Evolutionary conservation across 2,113 vertebrate genomes (phyloP).

Genomic region (Stictonetta naevosa): DNA sequence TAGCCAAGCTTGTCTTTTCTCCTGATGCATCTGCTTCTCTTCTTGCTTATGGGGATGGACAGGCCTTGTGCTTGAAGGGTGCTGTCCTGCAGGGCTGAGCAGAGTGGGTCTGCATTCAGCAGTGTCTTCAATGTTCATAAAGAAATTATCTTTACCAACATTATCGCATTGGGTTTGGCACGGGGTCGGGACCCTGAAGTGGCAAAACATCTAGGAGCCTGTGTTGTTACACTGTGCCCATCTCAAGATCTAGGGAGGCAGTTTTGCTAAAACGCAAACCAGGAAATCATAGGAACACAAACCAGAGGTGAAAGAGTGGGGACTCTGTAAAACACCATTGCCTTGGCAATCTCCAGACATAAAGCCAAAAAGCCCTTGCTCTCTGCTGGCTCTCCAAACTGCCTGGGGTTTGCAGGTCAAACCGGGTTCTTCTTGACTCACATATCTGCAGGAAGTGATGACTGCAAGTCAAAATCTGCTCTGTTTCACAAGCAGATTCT

Average conservation of each 20-base stretch:
- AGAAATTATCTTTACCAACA: neutral
- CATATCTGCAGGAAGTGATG: neutral
- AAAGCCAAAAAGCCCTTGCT: neutral
- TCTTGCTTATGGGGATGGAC: neutral
- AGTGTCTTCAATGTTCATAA: neutral
- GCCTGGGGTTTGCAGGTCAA: neutral
- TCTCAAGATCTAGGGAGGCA: neutral
- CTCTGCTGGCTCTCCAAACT: neutral
- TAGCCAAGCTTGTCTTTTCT: neutral
- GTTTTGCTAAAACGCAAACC: neutral
- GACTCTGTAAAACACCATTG: neutral
- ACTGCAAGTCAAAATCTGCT: neutral
- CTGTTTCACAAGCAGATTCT: neutral
- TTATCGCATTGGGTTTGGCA: neutral
- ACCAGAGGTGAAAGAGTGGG: neutral
- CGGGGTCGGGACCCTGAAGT: neutral
- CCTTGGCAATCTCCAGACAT: fast-evolving
- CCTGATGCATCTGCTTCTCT: neutral
- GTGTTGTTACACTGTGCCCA: neutral
- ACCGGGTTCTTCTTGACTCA: neutral
- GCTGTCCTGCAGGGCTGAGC: neutral
- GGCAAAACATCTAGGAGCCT: neutral
- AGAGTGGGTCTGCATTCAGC: neutral
- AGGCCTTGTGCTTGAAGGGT: neutral
- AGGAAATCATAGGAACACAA: neutral